These are phyloP conservation scores for Nomada fabriciana DNA, from an alignment of 2,888 invertebrate genomes.

Conservation along the genomic window DNA sequence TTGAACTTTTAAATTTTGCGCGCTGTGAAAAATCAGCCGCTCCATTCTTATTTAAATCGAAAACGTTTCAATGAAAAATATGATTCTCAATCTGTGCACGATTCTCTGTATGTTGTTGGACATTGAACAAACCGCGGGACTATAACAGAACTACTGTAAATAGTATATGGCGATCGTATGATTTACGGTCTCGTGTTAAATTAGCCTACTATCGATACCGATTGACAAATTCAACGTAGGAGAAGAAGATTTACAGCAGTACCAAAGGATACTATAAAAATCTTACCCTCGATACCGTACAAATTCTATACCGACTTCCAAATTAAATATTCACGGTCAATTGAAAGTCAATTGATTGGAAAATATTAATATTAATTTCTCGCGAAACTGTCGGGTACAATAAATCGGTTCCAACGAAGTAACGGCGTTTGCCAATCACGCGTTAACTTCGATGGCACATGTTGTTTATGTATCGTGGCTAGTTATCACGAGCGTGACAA, in stretches of 20 bases:
- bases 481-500: constrained; percentile 80
- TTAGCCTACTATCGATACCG: no score
- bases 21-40: no score
- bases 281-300: background rate
- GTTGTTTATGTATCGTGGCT: constrained; percentile 58
- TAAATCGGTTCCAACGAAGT: background rate
- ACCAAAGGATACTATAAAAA: background rate
- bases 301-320: background rate
- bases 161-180: background rate
- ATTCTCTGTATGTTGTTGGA: background rate
- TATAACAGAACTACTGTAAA: background rate
- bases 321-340: no score
- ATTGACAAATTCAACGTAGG: background rate
- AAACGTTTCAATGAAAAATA: no score
- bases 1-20: no score
- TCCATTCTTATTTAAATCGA: no score
- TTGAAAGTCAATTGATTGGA: no score
- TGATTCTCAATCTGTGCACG: background rate
- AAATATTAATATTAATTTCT: no score
- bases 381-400: no score
- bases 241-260: no score
- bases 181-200: background rate
- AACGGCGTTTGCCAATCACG: background rate
- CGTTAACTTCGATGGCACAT: background rate
- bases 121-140: background rate